Evolutionary conservation across 1,140 invertebrate genomes (phyloP), one percentile per base, ranked within the genome.

Genomic region (Lanistes nyassanus): DNA sequence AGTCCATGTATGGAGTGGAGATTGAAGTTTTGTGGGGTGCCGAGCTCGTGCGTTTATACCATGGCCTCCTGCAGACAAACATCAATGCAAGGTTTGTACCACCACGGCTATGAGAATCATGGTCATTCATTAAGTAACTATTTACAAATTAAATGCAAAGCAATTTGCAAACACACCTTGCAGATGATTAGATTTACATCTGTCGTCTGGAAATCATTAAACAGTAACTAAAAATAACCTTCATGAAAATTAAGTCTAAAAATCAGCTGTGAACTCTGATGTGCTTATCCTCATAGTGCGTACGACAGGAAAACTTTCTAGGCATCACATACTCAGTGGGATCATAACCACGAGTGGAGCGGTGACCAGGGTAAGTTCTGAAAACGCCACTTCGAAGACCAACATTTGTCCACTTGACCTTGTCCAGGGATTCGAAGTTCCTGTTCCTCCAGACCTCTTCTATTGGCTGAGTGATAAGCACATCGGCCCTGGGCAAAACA

Each of bases 381-480:
- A 90, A 90, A n/a, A 90, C 89, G 6, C 89, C 89, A 80, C 87
- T 89, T 31, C 89, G 78, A 77, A 90, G 84, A 6, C 89, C 89
- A 62, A 90, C 88, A 81, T 90, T 90, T 13, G 89, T 90, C 89
- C 89, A 90, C 79, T 89, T 90, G 19, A 90, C 84, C 75, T 90
- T 86, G 56, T 87, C 84, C 5, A 90, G 75, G 6, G 87, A 89
- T 64, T 90, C 89, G 85, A 89, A 88, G 29, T 82, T 72, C 42
- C 89, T 77, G 0, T 68, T 80, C 66, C 81, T 86, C 89, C 89
- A 90, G 19, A 88, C 82, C 21, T 86, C 82, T 79, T 90, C 88
- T 36, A 90, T 89, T 13, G 89, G 88, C 73, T 89, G 85, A 51
- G 88, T 89, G 29, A 90, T 89, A 51, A 89, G 78, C 11, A 90